Evolutionary conservation across 2,113 vertebrate genomes (phyloP), one percentile per base, ranked within the genome.

Genomic region (Prietella phreatophila): DNA sequence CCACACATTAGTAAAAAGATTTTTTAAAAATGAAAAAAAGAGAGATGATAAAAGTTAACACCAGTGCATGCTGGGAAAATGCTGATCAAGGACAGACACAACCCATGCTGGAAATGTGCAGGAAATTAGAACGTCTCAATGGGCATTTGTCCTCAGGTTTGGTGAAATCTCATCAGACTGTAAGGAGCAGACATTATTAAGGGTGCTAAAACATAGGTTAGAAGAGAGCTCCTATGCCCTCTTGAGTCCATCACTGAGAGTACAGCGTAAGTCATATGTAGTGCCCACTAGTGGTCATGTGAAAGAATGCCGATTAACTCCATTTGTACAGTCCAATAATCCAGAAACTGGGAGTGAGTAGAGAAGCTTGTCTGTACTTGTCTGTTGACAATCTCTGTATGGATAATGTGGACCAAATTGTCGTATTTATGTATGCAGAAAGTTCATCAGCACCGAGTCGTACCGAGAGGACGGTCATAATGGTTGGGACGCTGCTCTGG

Each of bases 401-500:
- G 17, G 14, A 13, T 14, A 20, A 60, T 56, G 78, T 30, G 55
- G n/a, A 82, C 22, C 15, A 61, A 65, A 27, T 33, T 39, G 8
- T 55, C 30, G 27, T 15, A 47, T 42, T 63, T 25, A 63, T 63
- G 30, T 67, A 56, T 75, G 30, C 50, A 73, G 27, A 84, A 53
- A 11, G 39, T 4, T 30, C n/a, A 73, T 39, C 53, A 67, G 39
- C 27, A 58, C 42, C 6, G 42, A 25, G 75, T 58, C 25, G 36
- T 20, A 15, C 27, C 27, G 76, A 53, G 55, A 53, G 15, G 39
- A n/a, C 15, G 42, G n/a, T 20, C 17, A 15, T 20, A 94, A 89
- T 86, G 96, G 84, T 92, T 87, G 87, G 84, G 91, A 95, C 93
- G 86, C 94, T 94, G 94, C 95, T 92, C 94, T 94, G 94, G 95